Conservation (phyloP, 1,140 invertebrate genomes). For the Mamestra configurata region DNA sequence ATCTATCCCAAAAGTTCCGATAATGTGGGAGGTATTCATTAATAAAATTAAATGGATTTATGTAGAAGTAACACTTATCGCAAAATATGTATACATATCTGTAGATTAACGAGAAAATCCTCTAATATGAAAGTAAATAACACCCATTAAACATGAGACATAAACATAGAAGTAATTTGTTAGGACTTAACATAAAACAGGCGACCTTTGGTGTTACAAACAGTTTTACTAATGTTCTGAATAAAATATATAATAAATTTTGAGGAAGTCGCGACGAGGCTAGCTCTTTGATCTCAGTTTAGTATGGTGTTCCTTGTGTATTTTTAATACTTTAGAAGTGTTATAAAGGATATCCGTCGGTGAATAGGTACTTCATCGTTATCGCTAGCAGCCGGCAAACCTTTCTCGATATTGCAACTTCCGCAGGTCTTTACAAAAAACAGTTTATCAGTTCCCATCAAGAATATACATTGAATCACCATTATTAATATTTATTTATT, state of each 20-base stretch:
- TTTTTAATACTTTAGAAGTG: background rate
- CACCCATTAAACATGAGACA: conserved; percentile 15
- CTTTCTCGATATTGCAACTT: too few species aligned
- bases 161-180: conserved; percentile 45
- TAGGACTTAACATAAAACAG: conserved; percentile 47
- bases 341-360: background rate
- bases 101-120: background rate
- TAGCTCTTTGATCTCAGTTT: conserved; percentile 6
- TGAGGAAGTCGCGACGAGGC: conserved; percentile 1
- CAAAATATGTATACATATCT: background rate
- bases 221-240: conserved; percentile 41
- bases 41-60: too few species aligned
- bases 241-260: conserved; percentile 45
- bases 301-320: background rate
- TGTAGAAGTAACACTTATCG: background rate
- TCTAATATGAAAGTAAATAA: conserved; percentile 26
- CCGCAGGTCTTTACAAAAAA: too few species aligned
- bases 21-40: too few species aligned
- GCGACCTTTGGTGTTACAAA: conserved; percentile 31
- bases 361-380: background rate
- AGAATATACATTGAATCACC: too few species aligned
- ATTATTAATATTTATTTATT: too few species aligned
- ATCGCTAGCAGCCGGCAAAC: background rate
- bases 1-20: background rate
- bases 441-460: too few species aligned